Conservation (phyloP, 2,797 vertebrate genomes). For the Syndactyla subalaris region DNA sequence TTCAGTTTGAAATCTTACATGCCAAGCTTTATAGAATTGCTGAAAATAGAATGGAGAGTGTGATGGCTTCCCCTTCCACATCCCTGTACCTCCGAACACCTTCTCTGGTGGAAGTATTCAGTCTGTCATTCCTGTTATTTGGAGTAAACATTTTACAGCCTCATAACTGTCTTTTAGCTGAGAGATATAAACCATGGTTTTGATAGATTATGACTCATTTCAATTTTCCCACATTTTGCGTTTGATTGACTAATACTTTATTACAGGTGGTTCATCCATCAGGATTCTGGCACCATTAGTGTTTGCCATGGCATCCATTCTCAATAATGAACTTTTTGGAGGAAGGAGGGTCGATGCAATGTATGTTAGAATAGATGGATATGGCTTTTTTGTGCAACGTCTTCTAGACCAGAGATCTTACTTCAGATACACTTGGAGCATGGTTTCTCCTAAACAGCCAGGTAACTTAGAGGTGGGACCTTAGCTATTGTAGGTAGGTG, state of each 20-base stretch:
- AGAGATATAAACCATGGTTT: conserved; percentile 54
- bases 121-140: conserved; percentile 27
- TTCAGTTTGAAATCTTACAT: conserved; percentile 17
- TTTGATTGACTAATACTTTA: conserved; percentile 14
- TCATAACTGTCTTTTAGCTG: conserved; percentile 4
- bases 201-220: conserved; percentile 32
- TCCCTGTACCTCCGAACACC: background rate
- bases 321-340: background rate
- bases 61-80: background rate
- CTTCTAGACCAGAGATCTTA: background rate
- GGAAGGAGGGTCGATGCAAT: background rate
- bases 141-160: conserved; percentile 42
- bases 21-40: background rate
- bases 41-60: background rate
- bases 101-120: background rate
- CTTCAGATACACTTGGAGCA: background rate
- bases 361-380: background rate
- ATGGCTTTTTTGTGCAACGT: background rate
- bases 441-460: background rate
- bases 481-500: background rate
- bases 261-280: background rate
- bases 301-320: background rate
- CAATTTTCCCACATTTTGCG: conserved; percentile 25
- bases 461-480: background rate
- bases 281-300: background rate